phyloP scores from a whole-genome alignment of 2,888 invertebrate species.

The Leptopilina drosophilae region DNA sequence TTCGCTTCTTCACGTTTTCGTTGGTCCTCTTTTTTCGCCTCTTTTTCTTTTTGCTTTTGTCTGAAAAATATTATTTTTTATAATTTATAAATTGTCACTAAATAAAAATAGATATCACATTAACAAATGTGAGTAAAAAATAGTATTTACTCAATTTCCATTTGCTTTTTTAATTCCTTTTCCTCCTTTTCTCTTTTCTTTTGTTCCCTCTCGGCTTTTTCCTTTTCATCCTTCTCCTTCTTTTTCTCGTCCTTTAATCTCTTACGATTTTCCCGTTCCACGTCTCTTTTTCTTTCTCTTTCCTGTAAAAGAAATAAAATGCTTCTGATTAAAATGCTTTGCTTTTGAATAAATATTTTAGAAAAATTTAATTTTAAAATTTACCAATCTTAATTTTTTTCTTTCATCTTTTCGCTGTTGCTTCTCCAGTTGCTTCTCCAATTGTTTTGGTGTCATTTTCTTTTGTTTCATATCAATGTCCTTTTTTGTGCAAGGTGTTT shows the following conservation, averaged over 20 bases:
- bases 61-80: constrained; percentile 48
- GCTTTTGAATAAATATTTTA: constrained; percentile 26
- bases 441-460: constrained; percentile 76
- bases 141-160: constrained; percentile 70
- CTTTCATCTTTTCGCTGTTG: constrained; percentile 80
- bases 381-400: constrained; percentile 78
- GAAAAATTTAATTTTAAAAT: constrained; percentile 63
- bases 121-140: neutral
- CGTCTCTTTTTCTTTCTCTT: constrained; percentile 79
- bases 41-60: constrained; percentile 75
- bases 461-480: constrained; percentile 54
- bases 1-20: constrained; percentile 78
- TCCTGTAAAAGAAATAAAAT: constrained; percentile 73
- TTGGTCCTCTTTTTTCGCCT: constrained; percentile 79
- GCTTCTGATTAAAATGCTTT: constrained; percentile 58
- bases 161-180: constrained; percentile 74
- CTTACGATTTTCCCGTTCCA: constrained; percentile 70
- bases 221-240: constrained; percentile 76
- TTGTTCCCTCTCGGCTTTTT: constrained; percentile 73
- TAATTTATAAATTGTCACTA: neutral
- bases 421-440: constrained; percentile 80
- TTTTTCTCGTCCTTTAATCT: constrained; percentile 71
- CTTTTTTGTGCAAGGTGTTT: constrained; percentile 47
- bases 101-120: too few relatives aligned
- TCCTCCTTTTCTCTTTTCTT: constrained; percentile 77